These are phyloP conservation scores for Novumbra hubbsi DNA, from an alignment of 2,797 vertebrate genomes.

Conservation along the genomic window DNA sequence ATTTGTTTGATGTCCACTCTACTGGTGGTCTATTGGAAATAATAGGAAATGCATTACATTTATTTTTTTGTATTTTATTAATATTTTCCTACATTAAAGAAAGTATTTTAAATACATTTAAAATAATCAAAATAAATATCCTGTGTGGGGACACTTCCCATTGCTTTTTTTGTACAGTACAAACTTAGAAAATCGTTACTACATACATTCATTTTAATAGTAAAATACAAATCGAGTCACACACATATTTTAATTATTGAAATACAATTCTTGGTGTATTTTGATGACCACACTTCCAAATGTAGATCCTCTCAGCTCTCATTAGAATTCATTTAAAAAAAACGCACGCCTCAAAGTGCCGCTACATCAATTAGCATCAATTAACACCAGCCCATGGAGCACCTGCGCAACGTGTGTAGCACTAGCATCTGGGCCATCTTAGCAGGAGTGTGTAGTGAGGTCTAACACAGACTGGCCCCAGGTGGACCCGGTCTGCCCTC, in stretches of 20 bases:
- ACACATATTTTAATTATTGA: no score
- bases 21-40: no score
- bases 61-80: no score
- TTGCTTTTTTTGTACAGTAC: no score
- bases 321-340: constrained; percentile 35
- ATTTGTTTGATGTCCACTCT: no score
- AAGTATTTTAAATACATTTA: no score
- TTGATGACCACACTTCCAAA: neutral
- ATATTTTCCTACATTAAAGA: no score
- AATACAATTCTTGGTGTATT: neutral
- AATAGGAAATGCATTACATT: no score
- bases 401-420: constrained; percentile 66
- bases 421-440: constrained; percentile 65
- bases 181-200: no score
- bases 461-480: constrained; percentile 45
- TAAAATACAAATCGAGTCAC: neutral
- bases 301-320: neutral
- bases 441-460: constrained; percentile 54
- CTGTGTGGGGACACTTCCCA: no score
- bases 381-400: constrained; percentile 74
- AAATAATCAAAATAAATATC: no score
- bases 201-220: no score
- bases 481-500: constrained; percentile 25
- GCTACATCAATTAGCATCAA: constrained; percentile 80
- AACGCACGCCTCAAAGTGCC: constrained; percentile 62